Evolutionary conservation across 2,113 vertebrate genomes (phyloP), one percentile per base, ranked within the genome.

Genomic region (Arizona elegans): DNA sequence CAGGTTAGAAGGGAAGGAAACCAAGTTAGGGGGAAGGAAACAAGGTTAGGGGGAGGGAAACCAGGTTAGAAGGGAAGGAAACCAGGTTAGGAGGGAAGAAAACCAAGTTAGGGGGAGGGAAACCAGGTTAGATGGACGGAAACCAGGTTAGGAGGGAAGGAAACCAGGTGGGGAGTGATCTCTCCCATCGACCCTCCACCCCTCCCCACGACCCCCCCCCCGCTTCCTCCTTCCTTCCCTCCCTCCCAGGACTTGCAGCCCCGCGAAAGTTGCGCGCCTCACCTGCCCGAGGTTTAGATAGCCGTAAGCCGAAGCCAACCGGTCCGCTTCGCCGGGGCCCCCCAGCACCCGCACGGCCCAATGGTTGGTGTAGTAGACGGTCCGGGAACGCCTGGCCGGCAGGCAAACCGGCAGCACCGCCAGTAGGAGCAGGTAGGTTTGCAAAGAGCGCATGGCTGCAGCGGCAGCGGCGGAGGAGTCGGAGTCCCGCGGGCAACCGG

Each of bases 241-340:
- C 43, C 86, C 21, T 24, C 85, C 85, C 43, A 13, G 43, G 43
- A 47, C 85, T 13, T 24, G 33, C 19, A 75, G 65, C 65, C n/a
- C n/a, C 62, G 38, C 43, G 23, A 91, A 52, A 11, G 21, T 4
- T 13, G 55, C 19, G 26, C 62, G 90, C 94, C 97, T 96, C 97
- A 99, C 98, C 98, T 98, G 98, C 55, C 98, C 98, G 95, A 99
- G 95, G 97, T 98, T 99, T 85, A 96, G 96, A 96, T 98, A 99
- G 91, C 98, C 98, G 94, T 99, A 98, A 92, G 97, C 98, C 0
- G 96, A 96, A 86, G 98, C 98, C 91, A 99, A 95, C 86, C 96
- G 95, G 43, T 98, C 98, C 29, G 98, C 98, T 87, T 97, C 97
- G 50, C 95, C 96, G 13, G 96, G 93, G 54, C 98, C 98, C 91